Percentiles rank a stretch among this genome's conserved stretches.
phyloP scores from a whole-genome alignment of 2,797 vertebrate genomes.

The Gambusia yucatana region DNA sequence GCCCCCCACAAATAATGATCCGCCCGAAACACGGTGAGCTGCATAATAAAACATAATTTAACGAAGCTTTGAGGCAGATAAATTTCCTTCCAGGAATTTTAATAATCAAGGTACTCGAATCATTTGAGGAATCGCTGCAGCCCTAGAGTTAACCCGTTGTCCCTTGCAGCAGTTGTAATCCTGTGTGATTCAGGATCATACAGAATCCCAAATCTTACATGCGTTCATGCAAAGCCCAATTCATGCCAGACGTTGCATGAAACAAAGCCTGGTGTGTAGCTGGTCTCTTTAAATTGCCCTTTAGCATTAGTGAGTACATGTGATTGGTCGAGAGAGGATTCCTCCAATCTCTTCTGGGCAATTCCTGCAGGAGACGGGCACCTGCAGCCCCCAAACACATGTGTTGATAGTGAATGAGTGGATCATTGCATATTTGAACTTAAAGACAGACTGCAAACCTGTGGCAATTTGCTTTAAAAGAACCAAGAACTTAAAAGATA shows the following conservation, averaged over 20 bases:
- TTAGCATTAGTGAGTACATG: not conserved
- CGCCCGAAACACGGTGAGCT: too few species aligned
- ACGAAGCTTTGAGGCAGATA: too few species aligned
- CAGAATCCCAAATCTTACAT: too few species aligned
- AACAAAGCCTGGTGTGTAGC: not conserved
- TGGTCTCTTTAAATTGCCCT: not conserved
- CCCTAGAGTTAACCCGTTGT: too few species aligned
- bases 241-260: too few species aligned
- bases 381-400: not conserved
- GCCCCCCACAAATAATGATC: too few species aligned
- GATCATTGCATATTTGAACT: not conserved
- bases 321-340: not conserved
- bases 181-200: not conserved
- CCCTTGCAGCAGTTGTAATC: not conserved
- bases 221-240: too few species aligned
- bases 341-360: not conserved
- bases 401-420: not conserved
- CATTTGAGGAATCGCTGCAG: not conserved
- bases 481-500: not conserved
- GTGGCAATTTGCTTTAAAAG: not conserved
- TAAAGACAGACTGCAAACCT: not conserved
- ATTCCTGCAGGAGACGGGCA: not conserved
- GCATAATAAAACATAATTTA: too few species aligned
- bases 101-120: too few species aligned
- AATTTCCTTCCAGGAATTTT: too few species aligned